phyloP scores from a whole-genome alignment of 2,797 vertebrate genomes.

The Chelon labrosus region DNA sequence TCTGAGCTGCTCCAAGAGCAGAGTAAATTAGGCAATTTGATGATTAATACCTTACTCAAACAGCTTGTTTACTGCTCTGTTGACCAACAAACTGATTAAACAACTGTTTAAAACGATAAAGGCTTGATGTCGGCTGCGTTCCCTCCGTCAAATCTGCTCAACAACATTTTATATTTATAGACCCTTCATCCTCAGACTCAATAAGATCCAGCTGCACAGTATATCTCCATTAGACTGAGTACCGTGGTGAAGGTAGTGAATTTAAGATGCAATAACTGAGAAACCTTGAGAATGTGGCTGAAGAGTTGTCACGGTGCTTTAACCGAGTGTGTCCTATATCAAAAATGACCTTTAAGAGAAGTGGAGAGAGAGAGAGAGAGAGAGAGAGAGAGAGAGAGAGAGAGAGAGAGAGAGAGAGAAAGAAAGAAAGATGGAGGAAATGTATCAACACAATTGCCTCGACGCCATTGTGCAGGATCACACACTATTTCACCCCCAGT shows the following conservation, averaged over 20 bases:
- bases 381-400: no score
- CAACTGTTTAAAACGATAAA: not conserved
- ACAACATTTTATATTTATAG: not conserved
- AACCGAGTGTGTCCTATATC: constrained; percentile 20
- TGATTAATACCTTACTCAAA: not conserved
- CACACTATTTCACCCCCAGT: constrained; percentile 31
- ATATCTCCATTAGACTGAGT: not conserved
- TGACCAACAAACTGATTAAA: not conserved
- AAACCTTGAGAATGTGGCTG: not conserved
- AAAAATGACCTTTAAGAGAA: constrained; percentile 29
- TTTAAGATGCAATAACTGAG: not conserved
- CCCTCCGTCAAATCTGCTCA: not conserved
- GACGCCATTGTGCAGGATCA: constrained; percentile 32
- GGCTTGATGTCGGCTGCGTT: not conserved
- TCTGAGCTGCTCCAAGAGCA: no score
- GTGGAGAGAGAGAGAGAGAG: not conserved
- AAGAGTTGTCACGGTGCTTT: not conserved
- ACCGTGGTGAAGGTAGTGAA: not conserved
- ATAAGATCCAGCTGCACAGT: not conserved
- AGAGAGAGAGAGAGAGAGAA: no score
- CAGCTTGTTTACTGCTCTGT: not conserved
- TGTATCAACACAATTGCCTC: constrained; percentile 36
- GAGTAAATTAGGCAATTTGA: not conserved
- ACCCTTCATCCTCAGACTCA: not conserved
- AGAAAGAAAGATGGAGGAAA: constrained; percentile 9